Evolutionary conservation across 2,113 vertebrate species (phyloP).

Genomic region (Lasiurus cinereus): DNA sequence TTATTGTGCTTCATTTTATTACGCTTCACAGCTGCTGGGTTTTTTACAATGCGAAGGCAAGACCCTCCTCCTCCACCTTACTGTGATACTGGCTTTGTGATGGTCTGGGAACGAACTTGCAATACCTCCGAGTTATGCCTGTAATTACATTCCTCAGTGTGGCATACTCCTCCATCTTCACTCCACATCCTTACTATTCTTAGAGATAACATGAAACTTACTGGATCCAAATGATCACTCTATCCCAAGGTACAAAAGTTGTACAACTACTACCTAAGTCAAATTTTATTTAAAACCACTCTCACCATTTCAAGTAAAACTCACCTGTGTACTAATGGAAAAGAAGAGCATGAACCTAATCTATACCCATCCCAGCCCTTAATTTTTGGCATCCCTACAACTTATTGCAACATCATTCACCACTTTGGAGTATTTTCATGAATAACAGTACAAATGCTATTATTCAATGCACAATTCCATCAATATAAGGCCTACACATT

Average conservation of each 20-base stretch:
- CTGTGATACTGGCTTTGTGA: neutral
- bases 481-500: neutral
- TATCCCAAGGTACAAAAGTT: conserved; percentile 54
- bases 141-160: conserved; percentile 15
- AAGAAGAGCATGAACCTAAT: neutral
- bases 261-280: conserved; percentile 44
- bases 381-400: neutral
- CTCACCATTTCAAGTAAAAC: conserved; percentile 32
- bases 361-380: neutral
- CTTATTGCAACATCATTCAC: conserved; percentile 4
- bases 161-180: neutral
- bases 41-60: neutral
- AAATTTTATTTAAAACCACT: conserved; percentile 55
- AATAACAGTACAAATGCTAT: neutral
- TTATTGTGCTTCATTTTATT: neutral
- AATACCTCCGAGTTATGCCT: neutral
- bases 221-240: conserved; percentile 50
- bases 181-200: conserved; percentile 48
- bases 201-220: conserved; percentile 59
- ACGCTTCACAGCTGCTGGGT: neutral
- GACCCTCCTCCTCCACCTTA: neutral
- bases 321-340: neutral
- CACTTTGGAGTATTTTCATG: neutral
- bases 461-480: conserved; percentile 37
- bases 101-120: neutral